Evolutionary conservation across 2,113 vertebrate genomes (phyloP).

Genomic region (Mystacornis crossleyi): DNA sequence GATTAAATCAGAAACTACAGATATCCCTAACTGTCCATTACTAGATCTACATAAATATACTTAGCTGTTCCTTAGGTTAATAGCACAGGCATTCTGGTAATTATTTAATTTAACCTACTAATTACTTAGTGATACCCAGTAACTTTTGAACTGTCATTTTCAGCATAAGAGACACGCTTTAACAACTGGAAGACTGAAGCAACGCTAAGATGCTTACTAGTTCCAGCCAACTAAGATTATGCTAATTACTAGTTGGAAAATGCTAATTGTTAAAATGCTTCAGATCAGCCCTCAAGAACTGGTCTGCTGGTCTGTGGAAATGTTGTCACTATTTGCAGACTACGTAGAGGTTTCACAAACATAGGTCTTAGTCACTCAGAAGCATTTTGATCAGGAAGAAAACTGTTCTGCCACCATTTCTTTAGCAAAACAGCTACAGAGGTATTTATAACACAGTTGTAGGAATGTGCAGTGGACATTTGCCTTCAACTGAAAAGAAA

Average conservation of each 20-base stretch:
- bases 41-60: not conserved
- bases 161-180: not conserved
- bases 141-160: not conserved
- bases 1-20: not conserved
- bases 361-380: not conserved
- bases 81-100: not conserved
- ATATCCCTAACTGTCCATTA: not conserved
- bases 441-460: not conserved
- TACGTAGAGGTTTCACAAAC: not conserved
- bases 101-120: not conserved
- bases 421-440: not conserved
- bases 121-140: not conserved
- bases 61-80: not conserved
- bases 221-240: not conserved
- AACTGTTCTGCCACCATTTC: not conserved
- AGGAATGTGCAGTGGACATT: not conserved
- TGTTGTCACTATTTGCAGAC: not conserved
- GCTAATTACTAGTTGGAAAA: not conserved
- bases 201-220: not conserved
- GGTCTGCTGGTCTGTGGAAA: not conserved
- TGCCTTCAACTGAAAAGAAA: not conserved
- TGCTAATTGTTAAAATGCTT: not conserved
- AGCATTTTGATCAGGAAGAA: not conserved
- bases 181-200: not conserved
- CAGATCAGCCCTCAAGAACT: too few relatives aligned